Percentiles rank a stretch among this genome's conserved stretches.
These are phyloP conservation scores for Ptyas mucosa DNA, from an alignment of 2,113 vertebrate genomes.

Conservation along the genomic window DNA sequence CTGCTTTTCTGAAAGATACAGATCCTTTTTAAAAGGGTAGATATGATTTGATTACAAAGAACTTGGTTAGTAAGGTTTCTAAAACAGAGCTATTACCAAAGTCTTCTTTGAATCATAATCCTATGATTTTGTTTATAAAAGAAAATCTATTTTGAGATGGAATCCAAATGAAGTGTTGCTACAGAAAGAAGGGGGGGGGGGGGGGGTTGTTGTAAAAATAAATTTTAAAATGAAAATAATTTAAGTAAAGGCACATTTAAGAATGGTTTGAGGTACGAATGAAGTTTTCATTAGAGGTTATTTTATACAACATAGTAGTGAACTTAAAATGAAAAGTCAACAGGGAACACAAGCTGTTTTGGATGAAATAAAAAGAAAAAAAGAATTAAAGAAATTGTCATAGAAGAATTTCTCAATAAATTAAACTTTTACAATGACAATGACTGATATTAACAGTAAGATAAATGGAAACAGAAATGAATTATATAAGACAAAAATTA, in stretches of 20 bases:
- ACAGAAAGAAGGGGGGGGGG: background rate
- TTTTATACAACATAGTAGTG: background rate
- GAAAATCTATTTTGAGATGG: background rate
- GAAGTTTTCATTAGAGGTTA: background rate
- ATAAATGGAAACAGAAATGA: background rate
- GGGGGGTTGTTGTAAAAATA: background rate
- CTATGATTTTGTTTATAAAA: background rate
- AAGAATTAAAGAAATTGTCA: background rate
- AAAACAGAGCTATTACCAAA: background rate
- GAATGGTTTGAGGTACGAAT: background rate
- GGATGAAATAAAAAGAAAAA: background rate
- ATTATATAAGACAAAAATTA: background rate
- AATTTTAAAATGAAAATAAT: background rate
- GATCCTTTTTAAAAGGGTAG: no score
- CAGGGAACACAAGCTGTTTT: background rate
- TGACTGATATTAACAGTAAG: background rate
- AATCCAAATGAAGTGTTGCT: background rate
- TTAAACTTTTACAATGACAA: background rate
- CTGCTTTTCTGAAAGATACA: no score
- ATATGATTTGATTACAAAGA: background rate
- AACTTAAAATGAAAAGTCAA: background rate
- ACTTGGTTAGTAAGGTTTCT: background rate
- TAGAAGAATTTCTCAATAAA: background rate
- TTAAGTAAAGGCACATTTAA: background rate
- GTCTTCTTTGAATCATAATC: background rate